Conservation (phyloP, 2,113 vertebrate genomes). For the Corapipo altera region DNA sequence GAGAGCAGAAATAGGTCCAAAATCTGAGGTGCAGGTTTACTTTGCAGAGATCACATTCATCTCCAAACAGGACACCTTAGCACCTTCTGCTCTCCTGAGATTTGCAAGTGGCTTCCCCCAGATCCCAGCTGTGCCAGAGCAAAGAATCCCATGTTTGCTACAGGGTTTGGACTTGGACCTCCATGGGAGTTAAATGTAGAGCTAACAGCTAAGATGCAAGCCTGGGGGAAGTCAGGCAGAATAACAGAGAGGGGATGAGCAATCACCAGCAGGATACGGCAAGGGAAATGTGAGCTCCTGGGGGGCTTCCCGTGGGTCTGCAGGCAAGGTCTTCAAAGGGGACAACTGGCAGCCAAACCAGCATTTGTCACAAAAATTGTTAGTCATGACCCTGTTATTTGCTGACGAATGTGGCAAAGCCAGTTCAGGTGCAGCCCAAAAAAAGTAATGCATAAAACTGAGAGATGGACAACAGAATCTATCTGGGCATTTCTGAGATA, state of each 20-base stretch:
- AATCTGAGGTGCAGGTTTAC: background rate
- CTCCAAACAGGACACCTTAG: background rate
- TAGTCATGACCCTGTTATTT: background rate
- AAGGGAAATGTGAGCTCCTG: background rate
- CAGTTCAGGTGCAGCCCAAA: background rate
- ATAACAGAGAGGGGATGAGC: background rate
- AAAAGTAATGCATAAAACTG: background rate
- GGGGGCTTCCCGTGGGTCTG: background rate
- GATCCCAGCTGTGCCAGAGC: background rate
- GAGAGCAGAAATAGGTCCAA: background rate
- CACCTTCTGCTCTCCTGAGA: background rate
- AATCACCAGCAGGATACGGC: background rate
- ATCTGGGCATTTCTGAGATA: background rate
- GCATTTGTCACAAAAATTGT: background rate
- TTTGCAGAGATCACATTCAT: background rate
- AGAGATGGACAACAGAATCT: background rate
- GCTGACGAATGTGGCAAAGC: background rate
- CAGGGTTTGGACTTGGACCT: background rate
- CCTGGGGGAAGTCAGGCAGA: background rate
- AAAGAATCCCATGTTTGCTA: background rate
- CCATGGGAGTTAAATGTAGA: fast-evolving
- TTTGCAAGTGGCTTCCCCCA: background rate
- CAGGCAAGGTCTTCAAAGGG: background rate
- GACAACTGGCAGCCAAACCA: background rate
- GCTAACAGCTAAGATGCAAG: background rate